Evolutionary conservation across 2,797 vertebrate genomes (phyloP).

Genomic region (Enteromius unitaeniatus): DNA sequence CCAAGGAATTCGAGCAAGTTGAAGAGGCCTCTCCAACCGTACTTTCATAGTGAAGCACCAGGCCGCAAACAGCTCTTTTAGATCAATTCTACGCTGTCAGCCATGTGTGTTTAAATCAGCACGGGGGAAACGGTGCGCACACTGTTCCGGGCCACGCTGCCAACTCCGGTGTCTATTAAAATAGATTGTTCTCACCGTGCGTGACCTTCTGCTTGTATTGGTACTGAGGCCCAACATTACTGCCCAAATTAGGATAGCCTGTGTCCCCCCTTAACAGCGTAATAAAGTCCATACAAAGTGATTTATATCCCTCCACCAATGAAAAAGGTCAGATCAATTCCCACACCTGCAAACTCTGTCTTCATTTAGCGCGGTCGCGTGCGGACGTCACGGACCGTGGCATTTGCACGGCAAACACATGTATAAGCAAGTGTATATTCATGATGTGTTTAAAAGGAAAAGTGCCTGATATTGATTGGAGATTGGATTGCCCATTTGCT

Average conservation of each 20-base stretch:
- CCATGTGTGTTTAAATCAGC: conserved; percentile 51
- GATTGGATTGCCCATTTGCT: conserved; percentile 63
- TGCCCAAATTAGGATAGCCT: conserved; percentile 69
- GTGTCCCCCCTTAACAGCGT: conserved; percentile 63
- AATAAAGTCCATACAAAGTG: conserved; percentile 72
- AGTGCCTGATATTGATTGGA: conserved; percentile 68
- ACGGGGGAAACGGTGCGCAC: conserved; percentile 30
- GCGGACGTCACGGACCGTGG: conserved; percentile 52
- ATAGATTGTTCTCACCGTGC: conserved; percentile 52
- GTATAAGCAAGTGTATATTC: conserved; percentile 70
- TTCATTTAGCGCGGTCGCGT: conserved; percentile 69
- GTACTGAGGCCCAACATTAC: conserved; percentile 68
- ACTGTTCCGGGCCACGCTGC: conserved; percentile 30
- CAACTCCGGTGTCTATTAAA: conserved; percentile 58
- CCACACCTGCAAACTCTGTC: conserved; percentile 66
- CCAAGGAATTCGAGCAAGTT: conserved; percentile 19
- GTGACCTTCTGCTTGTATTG: conserved; percentile 66
- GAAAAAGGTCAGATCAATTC: conserved; percentile 81
- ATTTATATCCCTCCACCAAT: conserved; percentile 71
- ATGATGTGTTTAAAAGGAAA: conserved; percentile 66
- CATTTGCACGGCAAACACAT: conserved; percentile 60
- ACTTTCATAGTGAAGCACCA: conserved; percentile 27
- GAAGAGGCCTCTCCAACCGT: conserved; percentile 21
- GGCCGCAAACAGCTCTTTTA: conserved; percentile 35
- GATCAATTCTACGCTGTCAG: conserved; percentile 48